Evolutionary conservation across 2,113 vertebrate species (phyloP), one percentile per base, ranked within the genome.

Genomic region (Dasyprocta punctata): DNA sequence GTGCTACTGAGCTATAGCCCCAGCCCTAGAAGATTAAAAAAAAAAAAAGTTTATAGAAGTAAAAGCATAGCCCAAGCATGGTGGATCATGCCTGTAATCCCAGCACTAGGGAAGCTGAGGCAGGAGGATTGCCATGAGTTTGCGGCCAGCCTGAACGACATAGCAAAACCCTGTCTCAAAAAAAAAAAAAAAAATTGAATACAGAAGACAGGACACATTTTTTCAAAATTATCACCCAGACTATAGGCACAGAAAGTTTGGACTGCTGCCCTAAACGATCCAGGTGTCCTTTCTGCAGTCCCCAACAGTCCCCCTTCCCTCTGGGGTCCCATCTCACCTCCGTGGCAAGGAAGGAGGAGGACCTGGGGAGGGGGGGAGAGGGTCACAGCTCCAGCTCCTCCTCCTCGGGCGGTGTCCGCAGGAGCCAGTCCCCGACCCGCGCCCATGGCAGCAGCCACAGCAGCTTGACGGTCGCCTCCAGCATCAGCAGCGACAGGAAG

Each of bases 351-450:
- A n/a, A n/a, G n/a, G n/a, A n/a, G n/a, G n/a, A n/a, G n/a, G n/a
- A n/a, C n/a, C n/a, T n/a, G n/a, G n/a, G n/a, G n/a, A n/a, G n/a
- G n/a, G n/a, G n/a, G n/a, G n/a, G n/a, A 77, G 85, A 86, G 22
- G 17, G 54, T 97, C 96, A 97, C 78, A 97, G 54, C 61, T 98
- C 97, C 93, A 98, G 77, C 26, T 94, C 95, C 54, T 97, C 89
- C 49, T 98, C 98, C 49, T 81, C 65, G 78, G 75, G 58, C 4
- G 97, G 96, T 30, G 95, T 97, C 67, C 81, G 24, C 88, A 98
- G 95, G 54, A 98, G 96, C 96, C 97, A 97, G 90, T 92, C n/a
- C 71, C 81, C 75, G 69, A 97, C n/a, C 58, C 54, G 85, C 26
- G 89, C 75, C 96, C 96, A 98, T 1, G 96, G 97, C n/a, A 96